Percentiles rank a stretch among this genome's conserved stretches.
Evolutionary conservation across 35 echinoderm and acorn worm genomes (phyloP).

Genomic region (Eucidaris tribuloides): DNA sequence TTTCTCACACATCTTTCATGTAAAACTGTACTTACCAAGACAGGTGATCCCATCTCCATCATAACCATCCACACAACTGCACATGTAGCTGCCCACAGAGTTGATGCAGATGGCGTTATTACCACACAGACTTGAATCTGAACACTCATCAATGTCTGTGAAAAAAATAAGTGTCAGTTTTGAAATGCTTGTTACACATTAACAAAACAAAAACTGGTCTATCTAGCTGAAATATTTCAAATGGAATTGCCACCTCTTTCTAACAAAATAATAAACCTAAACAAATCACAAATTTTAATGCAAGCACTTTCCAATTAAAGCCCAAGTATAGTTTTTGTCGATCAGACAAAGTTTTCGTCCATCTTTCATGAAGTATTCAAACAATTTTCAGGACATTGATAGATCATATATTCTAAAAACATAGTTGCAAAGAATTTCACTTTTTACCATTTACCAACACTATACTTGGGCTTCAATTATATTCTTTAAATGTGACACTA

Average conservation of each 20-base stretch:
- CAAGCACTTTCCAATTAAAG: background rate
- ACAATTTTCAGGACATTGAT: too few species aligned
- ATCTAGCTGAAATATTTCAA: too few species aligned
- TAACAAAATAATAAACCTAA: background rate
- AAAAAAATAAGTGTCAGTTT: background rate
- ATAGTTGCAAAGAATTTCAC: too few species aligned
- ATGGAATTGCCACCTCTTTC: background rate
- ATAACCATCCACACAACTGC: conserved; percentile 41
- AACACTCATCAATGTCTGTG: conserved; percentile 54
- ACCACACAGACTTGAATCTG: conserved; percentile 3
- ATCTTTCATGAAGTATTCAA: too few species aligned
- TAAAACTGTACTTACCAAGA: conserved; percentile 31
- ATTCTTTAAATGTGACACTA: too few species aligned
- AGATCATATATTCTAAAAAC: too few species aligned
- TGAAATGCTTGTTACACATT: background rate
- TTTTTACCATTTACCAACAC: too few species aligned
- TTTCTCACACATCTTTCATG: background rate
- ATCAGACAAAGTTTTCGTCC: too few species aligned
- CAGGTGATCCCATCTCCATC: conserved; percentile 57
- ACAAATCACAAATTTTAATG: background rate
- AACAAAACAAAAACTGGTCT: too few species aligned
- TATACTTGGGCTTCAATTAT: too few species aligned
- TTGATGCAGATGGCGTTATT: conserved; percentile 49
- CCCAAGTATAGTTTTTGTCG: too few species aligned
- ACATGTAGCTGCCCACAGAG: conserved; percentile 40